A percentile compares a stretch with the other conserved stretches of the same genome.
These are phyloP conservation scores for Crossocerus cetratus DNA, from an alignment of 2,888 invertebrate genomes.

Conservation along the genomic window DNA sequence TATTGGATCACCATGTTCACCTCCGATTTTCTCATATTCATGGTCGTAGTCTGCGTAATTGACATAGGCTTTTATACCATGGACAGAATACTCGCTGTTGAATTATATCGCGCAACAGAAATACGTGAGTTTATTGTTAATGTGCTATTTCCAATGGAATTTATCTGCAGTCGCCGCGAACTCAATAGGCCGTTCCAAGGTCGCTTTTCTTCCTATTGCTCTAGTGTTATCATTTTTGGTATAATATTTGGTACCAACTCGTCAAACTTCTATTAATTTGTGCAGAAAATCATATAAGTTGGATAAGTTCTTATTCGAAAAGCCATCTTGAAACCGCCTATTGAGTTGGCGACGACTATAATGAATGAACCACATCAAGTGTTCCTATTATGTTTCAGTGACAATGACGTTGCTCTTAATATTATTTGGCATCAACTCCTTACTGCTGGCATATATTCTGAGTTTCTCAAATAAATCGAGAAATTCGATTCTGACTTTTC, in stretches of 20 bases:
- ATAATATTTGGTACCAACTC: no score
- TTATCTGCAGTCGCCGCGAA: background rate
- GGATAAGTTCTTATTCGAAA: no score
- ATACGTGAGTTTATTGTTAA: conserved; percentile 71
- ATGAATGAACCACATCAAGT: no score
- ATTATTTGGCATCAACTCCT: conserved; percentile 83
- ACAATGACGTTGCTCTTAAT: conserved; percentile 84
- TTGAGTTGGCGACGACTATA: no score
- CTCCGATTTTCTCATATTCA: conserved; percentile 79
- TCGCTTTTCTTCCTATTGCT: no score
- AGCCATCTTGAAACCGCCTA: no score
- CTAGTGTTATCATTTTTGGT: no score
- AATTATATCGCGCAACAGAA: conserved; percentile 71
- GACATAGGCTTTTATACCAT: conserved; percentile 59
- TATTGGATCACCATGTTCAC: conserved; percentile 83
- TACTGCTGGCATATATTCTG: conserved; percentile 67
- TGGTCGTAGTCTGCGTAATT: conserved; percentile 63
- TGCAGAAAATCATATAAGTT: no score
- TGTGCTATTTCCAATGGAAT: no score
- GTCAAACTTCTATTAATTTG: no score
- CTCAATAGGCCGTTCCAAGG: no score
- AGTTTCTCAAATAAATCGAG: conserved; percentile 69
- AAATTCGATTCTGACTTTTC: conserved; percentile 59
- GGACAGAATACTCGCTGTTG: conserved; percentile 62
- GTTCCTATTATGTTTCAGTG: conserved; percentile 57